Conservation (phyloP, 2,113 vertebrate species). For the Mobula birostris region DNA sequence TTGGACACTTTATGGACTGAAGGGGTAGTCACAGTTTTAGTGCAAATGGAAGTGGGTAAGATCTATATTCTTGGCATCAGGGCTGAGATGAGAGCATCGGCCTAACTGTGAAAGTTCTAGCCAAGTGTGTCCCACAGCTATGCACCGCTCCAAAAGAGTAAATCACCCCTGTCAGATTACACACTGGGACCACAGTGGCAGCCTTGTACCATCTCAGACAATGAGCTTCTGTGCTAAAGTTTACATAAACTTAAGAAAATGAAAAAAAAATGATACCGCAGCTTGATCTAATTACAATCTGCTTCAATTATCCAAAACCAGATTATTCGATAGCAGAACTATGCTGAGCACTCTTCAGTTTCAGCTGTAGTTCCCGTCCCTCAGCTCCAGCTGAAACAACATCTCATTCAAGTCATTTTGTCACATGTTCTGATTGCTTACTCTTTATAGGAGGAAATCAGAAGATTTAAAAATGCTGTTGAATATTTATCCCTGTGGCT, state of each 20-base stretch:
- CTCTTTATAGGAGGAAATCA: not conserved
- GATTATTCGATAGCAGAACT: not conserved
- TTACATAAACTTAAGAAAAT: not conserved
- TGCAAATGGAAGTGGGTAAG: too few species aligned
- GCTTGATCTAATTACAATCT: not conserved
- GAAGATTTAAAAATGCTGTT: not conserved
- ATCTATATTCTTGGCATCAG: not conserved
- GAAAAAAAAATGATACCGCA: not conserved
- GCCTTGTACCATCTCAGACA: not conserved
- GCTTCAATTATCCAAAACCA: not conserved
- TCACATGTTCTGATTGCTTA: too few species aligned
- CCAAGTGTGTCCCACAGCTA: not conserved
- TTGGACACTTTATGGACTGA: too few species aligned
- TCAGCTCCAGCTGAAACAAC: not conserved
- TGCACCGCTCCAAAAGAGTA: not conserved
- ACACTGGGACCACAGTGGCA: not conserved
- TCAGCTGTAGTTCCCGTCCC: not conserved
- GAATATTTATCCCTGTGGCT: not conserved
- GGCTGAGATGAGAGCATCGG: not conserved
- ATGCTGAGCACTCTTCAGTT: not conserved
- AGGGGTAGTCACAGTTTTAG: too few species aligned
- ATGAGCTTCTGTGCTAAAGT: not conserved
- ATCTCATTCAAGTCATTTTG: not conserved
- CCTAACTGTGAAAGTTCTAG: not conserved
- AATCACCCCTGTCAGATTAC: not conserved